A percentile compares a stretch with the other conserved stretches of the same genome.
Evolutionary conservation across 1,140 invertebrate species (phyloP).

Genomic region (Periplaneta americana): DNA sequence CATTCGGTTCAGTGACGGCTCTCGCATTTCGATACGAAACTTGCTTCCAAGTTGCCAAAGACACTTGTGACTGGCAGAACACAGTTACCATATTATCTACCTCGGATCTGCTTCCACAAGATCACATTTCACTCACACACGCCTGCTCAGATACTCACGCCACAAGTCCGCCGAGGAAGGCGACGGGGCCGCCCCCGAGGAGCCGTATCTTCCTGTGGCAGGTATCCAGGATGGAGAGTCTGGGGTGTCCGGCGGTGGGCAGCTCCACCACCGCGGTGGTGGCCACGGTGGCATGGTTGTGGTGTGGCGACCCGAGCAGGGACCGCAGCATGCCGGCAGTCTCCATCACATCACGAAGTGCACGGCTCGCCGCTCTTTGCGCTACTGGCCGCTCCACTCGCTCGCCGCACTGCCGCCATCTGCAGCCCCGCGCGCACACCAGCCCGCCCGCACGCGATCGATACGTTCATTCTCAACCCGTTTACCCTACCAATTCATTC

Average conservation of each 20-base stretch:
- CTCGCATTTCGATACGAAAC: too few relatives aligned
- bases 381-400: not conserved
- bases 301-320: conserved; percentile 2
- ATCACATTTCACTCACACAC: not conserved
- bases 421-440: not conserved
- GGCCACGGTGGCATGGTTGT: not conserved
- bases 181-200: conserved; percentile 52
- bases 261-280: conserved; percentile 1
- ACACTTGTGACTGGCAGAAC: too few relatives aligned
- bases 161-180: conserved; percentile 59
- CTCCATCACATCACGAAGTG: not conserved
- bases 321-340: conserved; percentile 5
- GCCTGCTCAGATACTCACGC: conserved; percentile 49
- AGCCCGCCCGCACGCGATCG: not conserved
- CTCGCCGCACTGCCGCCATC: not conserved
- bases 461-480: too few relatives aligned
- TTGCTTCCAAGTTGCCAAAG: too few relatives aligned
- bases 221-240: conserved; percentile 58
- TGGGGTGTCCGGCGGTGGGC: conserved; percentile 27
- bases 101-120: not conserved
- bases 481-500: too few relatives aligned
- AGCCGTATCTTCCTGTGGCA: conserved; percentile 64
- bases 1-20: too few relatives aligned
- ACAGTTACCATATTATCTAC: too few relatives aligned
- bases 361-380: not conserved